These are phyloP conservation scores for Pelosia muscerda DNA, from an alignment of 2,888 invertebrate genomes.

Conservation along the genomic window DNA sequence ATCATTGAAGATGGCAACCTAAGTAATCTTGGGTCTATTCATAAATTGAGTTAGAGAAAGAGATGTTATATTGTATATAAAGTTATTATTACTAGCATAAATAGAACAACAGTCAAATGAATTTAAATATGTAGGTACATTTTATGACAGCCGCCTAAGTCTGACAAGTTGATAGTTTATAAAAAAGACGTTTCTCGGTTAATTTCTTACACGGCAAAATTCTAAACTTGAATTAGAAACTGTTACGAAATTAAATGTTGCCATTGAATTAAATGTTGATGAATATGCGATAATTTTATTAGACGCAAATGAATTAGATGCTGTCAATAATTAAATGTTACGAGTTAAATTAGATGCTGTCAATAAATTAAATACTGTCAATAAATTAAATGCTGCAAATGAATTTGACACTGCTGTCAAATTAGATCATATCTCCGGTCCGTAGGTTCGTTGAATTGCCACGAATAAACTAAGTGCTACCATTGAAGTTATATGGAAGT, in stretches of 20 bases:
- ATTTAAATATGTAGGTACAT: too few relatives aligned
- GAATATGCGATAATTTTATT: neutral
- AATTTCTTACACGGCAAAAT: too few relatives aligned
- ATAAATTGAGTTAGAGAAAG: neutral
- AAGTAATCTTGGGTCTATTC: neutral
- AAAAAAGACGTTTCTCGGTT: too few relatives aligned
- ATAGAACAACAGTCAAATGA: too few relatives aligned
- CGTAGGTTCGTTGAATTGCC: too few relatives aligned
- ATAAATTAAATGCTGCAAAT: neutral
- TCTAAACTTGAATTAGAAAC: too few relatives aligned
- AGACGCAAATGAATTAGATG: too few relatives aligned
- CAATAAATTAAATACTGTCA: neutral
- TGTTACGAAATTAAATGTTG: neutral
- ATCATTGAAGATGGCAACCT: neutral
- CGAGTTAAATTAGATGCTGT: neutral
- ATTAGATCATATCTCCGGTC: neutral
- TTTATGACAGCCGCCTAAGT: too few relatives aligned
- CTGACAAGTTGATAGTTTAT: too few relatives aligned
- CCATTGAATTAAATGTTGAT: neutral
- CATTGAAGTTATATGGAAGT: neutral
- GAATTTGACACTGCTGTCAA: neutral
- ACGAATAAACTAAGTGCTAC: neutral
- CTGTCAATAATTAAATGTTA: neutral
- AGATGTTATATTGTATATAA: neutral
- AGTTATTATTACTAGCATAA: too few relatives aligned